Evolutionary conservation across 2,888 invertebrate species (phyloP).

Genomic region (Cantharis flavilabris): DNA sequence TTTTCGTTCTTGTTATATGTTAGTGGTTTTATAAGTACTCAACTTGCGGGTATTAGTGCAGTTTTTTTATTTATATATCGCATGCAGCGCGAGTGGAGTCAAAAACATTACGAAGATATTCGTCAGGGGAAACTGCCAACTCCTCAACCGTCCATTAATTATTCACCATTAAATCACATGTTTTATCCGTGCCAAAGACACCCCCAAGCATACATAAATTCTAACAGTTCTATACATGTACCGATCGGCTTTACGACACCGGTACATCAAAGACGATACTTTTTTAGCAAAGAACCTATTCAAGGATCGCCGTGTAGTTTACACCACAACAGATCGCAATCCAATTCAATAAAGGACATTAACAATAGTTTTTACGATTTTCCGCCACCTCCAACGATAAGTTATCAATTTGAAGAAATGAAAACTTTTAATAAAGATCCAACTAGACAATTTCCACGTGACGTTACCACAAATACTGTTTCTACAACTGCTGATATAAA

Average conservation of each 20-base stretch:
- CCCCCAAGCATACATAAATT: slow-evolving; percentile 55
- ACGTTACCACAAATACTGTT: slow-evolving; percentile 71
- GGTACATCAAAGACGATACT: slow-evolving; percentile 65
- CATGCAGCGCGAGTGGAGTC: slow-evolving; percentile 66
- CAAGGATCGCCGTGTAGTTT: slow-evolving; percentile 61
- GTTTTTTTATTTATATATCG: slow-evolving; percentile 85
- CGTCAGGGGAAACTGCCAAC: slow-evolving; percentile 59
- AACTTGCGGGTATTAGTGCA: slow-evolving; percentile 84
- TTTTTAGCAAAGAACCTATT: slow-evolving; percentile 64
- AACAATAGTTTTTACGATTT: slow-evolving; percentile 66
- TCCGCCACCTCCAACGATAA: slow-evolving; percentile 68
- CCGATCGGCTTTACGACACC: slow-evolving; percentile 54
- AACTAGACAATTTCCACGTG: slow-evolving; percentile 56
- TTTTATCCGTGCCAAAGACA: slow-evolving; percentile 57
- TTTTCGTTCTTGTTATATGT: slow-evolving; percentile 87
- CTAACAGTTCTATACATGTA: slow-evolving; percentile 52
- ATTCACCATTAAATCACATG: slow-evolving; percentile 46
- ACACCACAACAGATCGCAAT: slow-evolving; percentile 55
- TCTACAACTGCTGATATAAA: slow-evolving; percentile 67
- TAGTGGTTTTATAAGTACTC: slow-evolving; percentile 81
- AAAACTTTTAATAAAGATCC: slow-evolving; percentile 47
- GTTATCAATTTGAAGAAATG: slow-evolving; percentile 61
- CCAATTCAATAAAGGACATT: slow-evolving; percentile 64
- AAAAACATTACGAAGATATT: slow-evolving; percentile 58
- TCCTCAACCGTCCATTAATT: slow-evolving; percentile 47